Evolutionary conservation across 2,888 invertebrate species (phyloP).

Genomic region (Meta bourneti): DNA sequence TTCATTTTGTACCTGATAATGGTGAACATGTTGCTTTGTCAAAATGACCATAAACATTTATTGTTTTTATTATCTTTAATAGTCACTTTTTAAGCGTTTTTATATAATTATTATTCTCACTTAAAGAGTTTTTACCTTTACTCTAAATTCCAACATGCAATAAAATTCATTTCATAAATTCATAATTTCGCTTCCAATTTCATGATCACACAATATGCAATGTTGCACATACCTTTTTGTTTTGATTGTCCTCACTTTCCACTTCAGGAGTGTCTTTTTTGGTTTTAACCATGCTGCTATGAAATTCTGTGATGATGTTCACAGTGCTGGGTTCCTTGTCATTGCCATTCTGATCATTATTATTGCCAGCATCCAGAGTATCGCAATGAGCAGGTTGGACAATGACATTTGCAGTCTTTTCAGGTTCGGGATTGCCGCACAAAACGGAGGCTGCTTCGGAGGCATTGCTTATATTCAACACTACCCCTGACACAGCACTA

Average conservation of each 20-base stretch:
- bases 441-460: constrained; percentile 28
- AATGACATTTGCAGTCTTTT: constrained; percentile 12
- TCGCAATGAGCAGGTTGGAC: constrained; percentile 16
- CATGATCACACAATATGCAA: too few species aligned
- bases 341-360: constrained; percentile 37
- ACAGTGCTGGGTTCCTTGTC: constrained; percentile 68
- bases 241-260: constrained; percentile 61
- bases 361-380: constrained; percentile 26
- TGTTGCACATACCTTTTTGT: constrained; percentile 56
- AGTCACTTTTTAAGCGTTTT: too few species aligned
- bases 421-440: constrained; percentile 24
- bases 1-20: too few species aligned
- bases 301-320: constrained; percentile 75
- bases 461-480: constrained; percentile 69
- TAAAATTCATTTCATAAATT: too few species aligned
- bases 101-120: too few species aligned
- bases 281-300: constrained; percentile 73
- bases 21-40: too few species aligned
- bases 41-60: too few species aligned
- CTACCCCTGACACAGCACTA: constrained; percentile 56
- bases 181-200: too few species aligned
- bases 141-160: too few species aligned
- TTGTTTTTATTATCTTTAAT: too few species aligned
- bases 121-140: too few species aligned
- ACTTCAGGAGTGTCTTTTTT: constrained; percentile 49